phyloP scores from a whole-genome alignment of 2,113 vertebrate genomes.

The Tetrao urogallus region DNA sequence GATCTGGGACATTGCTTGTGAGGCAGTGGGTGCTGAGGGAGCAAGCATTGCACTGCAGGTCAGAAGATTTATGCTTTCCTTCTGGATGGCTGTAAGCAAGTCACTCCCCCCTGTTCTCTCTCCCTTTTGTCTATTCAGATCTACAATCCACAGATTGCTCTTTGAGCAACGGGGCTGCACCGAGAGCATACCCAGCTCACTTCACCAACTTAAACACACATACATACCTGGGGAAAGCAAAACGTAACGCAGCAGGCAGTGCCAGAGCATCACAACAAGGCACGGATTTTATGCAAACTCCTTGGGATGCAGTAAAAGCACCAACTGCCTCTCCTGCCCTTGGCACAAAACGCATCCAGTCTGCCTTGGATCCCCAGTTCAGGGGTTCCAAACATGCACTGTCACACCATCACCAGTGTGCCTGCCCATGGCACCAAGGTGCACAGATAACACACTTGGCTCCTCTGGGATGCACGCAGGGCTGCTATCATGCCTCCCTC shows the following conservation, averaged over 20 bases:
- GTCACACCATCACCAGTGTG: rapidly evolving
- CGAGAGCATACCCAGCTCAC: neutral
- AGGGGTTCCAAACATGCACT: neutral
- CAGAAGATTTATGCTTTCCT: neutral
- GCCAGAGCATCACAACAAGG: neutral
- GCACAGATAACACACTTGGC: rapidly evolving
- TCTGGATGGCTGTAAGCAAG: neutral
- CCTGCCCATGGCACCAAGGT: neutral
- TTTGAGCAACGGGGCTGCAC: neutral
- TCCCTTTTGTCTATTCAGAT: neutral
- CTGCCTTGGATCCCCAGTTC: rapidly evolving
- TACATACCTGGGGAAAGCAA: neutral
- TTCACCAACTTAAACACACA: neutral
- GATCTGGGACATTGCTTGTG: neutral
- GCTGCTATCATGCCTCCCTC: rapidly evolving
- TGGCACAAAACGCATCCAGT: neutral
- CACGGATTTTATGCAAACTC: neutral
- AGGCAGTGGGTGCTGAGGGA: conserved; percentile 26
- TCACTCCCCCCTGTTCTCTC: neutral
- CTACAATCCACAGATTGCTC: neutral
- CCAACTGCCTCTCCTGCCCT: neutral
- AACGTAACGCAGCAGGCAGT: rapidly evolving
- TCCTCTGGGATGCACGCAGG: neutral
- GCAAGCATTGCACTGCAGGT: rapidly evolving
- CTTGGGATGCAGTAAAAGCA: neutral